These are phyloP conservation scores for Rhingia rostrata DNA, from an alignment of 2,888 invertebrate species.

Conservation along the genomic window DNA sequence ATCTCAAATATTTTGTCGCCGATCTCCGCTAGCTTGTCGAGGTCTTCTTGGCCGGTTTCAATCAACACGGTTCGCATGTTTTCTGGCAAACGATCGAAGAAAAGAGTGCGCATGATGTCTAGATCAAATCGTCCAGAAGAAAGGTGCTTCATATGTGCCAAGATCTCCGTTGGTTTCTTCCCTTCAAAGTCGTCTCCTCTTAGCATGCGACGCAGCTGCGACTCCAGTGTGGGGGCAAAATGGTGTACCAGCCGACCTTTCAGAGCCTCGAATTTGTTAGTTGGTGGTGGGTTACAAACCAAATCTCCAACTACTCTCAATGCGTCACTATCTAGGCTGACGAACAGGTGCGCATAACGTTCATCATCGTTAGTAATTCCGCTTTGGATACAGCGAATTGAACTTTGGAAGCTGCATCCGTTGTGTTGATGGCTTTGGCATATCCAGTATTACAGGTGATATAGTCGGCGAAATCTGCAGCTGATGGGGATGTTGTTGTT, in stretches of 20 bases:
- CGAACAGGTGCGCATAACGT: conserved; percentile 27
- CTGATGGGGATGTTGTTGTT: no score
- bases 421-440: no score
- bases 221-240: conserved; percentile 27
- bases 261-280: conserved; percentile 19
- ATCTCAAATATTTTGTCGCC: conserved; percentile 9
- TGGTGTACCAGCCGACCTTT: conserved; percentile 24
- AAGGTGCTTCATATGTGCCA: conserved; percentile 25
- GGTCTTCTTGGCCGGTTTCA: conserved; percentile 14
- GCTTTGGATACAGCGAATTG: background rate
- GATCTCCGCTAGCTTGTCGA: conserved; percentile 24
- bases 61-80: conserved; percentile 1
- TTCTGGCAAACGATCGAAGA: conserved; percentile 24
- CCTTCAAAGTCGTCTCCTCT: conserved; percentile 1
- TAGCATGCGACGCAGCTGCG: conserved; percentile 2
- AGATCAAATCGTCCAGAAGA: conserved; percentile 7
- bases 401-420: background rate
- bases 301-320: conserved; percentile 27
- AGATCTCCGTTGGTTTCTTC: conserved; percentile 23
- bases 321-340: conserved; percentile 32
- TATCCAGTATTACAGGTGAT: no score
- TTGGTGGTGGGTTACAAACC: background rate
- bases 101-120: conserved; percentile 27
- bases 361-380: conserved; percentile 12
- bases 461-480: no score